Evolutionary conservation across 2,888 invertebrate genomes (phyloP).

Genomic region (Caenorhabditis uteleia): DNA sequence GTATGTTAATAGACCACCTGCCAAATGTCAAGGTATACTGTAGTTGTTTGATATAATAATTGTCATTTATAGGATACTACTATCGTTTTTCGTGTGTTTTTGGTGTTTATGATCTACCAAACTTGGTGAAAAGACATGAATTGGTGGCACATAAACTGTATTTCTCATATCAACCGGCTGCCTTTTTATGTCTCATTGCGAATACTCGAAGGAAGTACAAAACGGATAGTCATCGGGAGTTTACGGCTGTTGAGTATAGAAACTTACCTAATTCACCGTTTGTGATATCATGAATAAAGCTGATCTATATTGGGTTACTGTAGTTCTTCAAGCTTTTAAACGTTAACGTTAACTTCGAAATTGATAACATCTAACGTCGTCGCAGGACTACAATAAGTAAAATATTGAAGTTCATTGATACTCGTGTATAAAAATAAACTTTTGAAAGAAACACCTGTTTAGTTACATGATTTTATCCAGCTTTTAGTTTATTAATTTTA

Average conservation of each 20-base stretch:
- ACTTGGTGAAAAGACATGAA: constrained; percentile 23
- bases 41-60: not conserved
- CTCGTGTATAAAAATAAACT: no score
- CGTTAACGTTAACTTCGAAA: no score
- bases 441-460: no score
- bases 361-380: no score
- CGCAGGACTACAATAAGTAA: no score
- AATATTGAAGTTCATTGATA: no score
- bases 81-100: constrained; percentile 35
- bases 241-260: constrained; percentile 2
- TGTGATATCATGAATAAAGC: no score
- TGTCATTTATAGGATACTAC: constrained; percentile 31
- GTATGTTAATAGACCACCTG: constrained; percentile 30
- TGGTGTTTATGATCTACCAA: constrained; percentile 30
- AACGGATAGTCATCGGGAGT: not conserved
- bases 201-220: constrained; percentile 9
- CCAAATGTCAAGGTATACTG: constrained; percentile 24
- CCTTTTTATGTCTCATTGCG: constrained; percentile 37
- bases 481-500: no score
- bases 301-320: no score
- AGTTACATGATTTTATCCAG: no score
- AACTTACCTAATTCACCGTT: no score
- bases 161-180: constrained; percentile 38
- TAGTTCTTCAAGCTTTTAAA: no score
- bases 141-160: constrained; percentile 43